A percentile compares a stretch with the other conserved stretches of the same genome.
These are phyloP conservation scores for Cercopithecus mona DNA, from an alignment of 2,113 vertebrate genomes.

Conservation along the genomic window DNA sequence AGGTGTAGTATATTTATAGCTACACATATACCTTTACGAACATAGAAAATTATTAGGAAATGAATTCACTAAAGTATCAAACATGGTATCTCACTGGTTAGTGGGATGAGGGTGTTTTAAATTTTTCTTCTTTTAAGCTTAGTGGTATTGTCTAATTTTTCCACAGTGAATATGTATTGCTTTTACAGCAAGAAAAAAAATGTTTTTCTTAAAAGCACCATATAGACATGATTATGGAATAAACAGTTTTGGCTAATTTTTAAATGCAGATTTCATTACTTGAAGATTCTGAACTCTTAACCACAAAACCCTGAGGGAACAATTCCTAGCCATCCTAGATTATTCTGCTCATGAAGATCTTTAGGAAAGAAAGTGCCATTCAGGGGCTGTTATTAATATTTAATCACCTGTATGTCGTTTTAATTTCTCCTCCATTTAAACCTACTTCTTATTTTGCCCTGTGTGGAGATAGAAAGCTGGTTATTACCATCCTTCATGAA, in stretches of 20 bases:
- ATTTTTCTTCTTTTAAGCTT: background rate
- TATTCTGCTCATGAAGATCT: background rate
- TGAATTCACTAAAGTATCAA: background rate
- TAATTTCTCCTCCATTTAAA: background rate
- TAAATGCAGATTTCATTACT: background rate
- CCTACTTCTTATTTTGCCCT: background rate
- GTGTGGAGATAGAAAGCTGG: background rate
- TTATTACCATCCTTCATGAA: rapidly evolving
- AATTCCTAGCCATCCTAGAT: background rate
- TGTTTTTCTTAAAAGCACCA: background rate
- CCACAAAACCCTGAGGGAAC: background rate
- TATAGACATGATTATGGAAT: background rate
- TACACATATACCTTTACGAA: background rate
- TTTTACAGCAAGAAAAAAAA: constrained; percentile 12
- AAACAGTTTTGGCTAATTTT: background rate
- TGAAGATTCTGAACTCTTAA: background rate
- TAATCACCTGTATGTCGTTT: background rate
- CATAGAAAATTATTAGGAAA: background rate
- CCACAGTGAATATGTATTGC: background rate
- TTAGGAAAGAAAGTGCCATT: background rate
- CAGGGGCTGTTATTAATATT: background rate
- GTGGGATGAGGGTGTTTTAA: background rate
- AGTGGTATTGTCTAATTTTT: background rate
- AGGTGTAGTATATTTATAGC: background rate
- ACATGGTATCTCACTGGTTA: background rate